Evolutionary conservation across 2,888 invertebrate species (phyloP).

Genomic region (Eulithis prunata): DNA sequence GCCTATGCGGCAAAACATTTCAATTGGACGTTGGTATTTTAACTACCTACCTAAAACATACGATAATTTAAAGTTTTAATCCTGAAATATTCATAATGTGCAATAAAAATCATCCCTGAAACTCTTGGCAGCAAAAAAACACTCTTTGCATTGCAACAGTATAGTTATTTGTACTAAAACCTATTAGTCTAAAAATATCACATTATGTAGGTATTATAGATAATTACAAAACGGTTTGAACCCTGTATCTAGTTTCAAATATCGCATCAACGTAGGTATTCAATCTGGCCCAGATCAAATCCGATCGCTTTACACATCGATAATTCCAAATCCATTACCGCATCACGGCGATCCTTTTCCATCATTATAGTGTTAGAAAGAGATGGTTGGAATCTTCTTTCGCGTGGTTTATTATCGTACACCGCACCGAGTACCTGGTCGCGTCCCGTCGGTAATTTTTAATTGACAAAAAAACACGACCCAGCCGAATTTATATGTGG

Average conservation of each 20-base stretch:
- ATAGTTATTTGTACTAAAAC: too few species aligned
- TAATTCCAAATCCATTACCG: conserved; percentile 41
- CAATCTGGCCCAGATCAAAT: conserved; percentile 33
- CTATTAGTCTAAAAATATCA: too few species aligned
- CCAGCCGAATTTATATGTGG: conserved; percentile 74
- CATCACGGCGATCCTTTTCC: conserved; percentile 38
- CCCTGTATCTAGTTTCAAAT: conserved; percentile 23
- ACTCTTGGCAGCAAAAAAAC: too few species aligned
- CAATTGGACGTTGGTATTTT: conserved; percentile 8
- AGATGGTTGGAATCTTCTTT: conserved; percentile 34
- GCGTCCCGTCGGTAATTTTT: conserved; percentile 70
- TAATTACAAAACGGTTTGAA: not conserved
- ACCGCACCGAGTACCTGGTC: conserved; percentile 72
- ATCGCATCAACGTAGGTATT: conserved; percentile 23
- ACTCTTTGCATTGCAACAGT: too few species aligned
- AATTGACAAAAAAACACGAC: conserved; percentile 81
- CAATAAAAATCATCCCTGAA: too few species aligned
- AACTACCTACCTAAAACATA: not conserved
- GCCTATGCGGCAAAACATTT: conserved; percentile 31
- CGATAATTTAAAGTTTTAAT: not conserved
- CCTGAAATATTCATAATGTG: not conserved
- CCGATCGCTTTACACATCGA: conserved; percentile 42
- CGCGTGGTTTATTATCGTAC: conserved; percentile 42
- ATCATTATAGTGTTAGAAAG: conserved; percentile 37
- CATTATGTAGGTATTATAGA: too few species aligned